Evolutionary conservation across 64 coral and sea anemone genomes (phyloP).

Genomic region (Montipora foliosa): DNA sequence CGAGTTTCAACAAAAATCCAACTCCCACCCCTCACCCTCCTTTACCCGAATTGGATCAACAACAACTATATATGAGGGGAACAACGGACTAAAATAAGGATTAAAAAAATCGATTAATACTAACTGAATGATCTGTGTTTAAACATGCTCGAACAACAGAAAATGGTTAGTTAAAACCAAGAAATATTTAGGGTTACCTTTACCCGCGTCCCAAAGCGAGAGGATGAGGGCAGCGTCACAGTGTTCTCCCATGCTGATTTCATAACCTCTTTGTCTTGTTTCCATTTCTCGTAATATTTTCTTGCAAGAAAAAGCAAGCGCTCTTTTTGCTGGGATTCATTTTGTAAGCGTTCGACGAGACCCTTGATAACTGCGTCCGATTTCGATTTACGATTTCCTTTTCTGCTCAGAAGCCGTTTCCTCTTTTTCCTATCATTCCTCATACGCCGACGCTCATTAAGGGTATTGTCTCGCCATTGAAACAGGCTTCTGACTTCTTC

Average conservation of each 20-base stretch:
- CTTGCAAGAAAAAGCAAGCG: constrained; percentile 54
- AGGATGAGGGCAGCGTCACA: background rate
- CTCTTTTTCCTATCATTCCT: constrained; percentile 36
- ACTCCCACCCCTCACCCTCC: too few species aligned
- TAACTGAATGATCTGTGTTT: too few species aligned
- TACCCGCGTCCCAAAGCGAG: constrained; percentile 25
- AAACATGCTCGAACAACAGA: background rate
- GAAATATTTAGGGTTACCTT: background rate
- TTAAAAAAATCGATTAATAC: too few species aligned
- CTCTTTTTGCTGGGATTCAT: constrained; percentile 44
- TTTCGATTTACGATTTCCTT: background rate
- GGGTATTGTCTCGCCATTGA: constrained; percentile 51
- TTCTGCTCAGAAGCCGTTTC: constrained; percentile 34
- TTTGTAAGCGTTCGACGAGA: constrained; percentile 30
- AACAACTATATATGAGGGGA: too few species aligned
- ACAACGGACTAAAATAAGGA: too few species aligned
- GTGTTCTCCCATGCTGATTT: constrained; percentile 31
- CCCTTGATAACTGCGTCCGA: constrained; percentile 22
- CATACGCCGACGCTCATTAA: constrained; percentile 47
- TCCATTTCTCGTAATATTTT: constrained; percentile 64
- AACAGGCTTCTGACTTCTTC: background rate
- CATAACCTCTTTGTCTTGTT: constrained; percentile 27
- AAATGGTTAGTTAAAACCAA: background rate
- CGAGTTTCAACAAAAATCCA: too few species aligned
- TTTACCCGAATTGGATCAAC: too few species aligned